These are phyloP conservation scores for Tanypteryx hageni DNA, from an alignment of 2,888 invertebrate species.

Conservation along the genomic window DNA sequence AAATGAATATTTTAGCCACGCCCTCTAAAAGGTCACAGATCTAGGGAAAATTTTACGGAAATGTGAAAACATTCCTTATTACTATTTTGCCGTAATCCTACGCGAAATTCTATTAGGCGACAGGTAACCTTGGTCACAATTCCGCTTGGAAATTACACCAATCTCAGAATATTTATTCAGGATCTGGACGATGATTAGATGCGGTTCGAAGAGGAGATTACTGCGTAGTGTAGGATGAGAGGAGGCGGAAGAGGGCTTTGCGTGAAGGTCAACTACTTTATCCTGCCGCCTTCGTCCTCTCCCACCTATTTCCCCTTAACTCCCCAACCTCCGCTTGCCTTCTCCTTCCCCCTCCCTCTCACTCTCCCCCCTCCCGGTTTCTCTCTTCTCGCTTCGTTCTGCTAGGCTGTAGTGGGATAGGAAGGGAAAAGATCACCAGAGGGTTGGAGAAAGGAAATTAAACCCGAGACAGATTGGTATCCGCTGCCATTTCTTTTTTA, in stretches of 20 bases:
- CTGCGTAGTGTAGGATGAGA: not conserved
- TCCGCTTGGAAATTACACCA: too few relatives aligned
- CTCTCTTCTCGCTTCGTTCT: not conserved
- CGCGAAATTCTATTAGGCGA: too few relatives aligned
- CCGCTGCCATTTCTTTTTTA: conserved; percentile 9
- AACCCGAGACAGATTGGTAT: conserved; percentile 35
- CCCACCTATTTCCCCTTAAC: not conserved
- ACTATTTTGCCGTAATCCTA: too few relatives aligned
- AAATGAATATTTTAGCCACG: too few relatives aligned
- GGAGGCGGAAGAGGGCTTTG: not conserved
- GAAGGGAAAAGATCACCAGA: conserved; percentile 5
- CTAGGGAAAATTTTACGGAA: too few relatives aligned
- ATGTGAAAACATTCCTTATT: too few relatives aligned
- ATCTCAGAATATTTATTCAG: not conserved
- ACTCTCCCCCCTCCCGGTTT: not conserved
- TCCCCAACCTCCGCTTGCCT: conserved; percentile 7
- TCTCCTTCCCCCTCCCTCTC: not conserved
- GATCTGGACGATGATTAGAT: not conserved
- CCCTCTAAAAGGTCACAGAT: too few relatives aligned
- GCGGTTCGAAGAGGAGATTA: conserved; percentile 3
- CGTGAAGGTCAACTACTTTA: not conserved
- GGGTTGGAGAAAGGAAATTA: conserved; percentile 33
- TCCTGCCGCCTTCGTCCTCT: not conserved
- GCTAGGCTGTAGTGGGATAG: not conserved
- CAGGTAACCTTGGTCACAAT: too few relatives aligned